Base-by-base conservation (phyloP, 2,888 invertebrate species). In the Cryptosula pallasiana region DNA sequence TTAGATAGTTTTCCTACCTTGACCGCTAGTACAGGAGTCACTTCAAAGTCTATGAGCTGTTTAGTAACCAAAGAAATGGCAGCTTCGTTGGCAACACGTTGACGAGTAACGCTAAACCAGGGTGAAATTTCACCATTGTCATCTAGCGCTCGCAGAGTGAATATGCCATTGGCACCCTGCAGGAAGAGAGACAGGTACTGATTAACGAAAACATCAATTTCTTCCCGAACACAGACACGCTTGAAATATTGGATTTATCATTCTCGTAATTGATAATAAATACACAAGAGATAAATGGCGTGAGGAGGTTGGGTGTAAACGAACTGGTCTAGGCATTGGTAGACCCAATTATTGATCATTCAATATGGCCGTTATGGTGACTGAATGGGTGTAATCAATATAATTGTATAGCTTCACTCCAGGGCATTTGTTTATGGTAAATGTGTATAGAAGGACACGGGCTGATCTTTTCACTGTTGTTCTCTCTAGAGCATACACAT, bases 391-490 rank as follows among this genome's bases (percentile, higher is more conserved):
- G 45, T 45, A 45, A 45, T 13, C 45, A 20, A 45, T 45, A 5
- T 45, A 45, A 45, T 32, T 25, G 32, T 63, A 27, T 63, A 13
- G 27, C 25, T 29, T 25, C 2, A 27, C 32, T 32, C 63, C 63
- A 63, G 63, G 63, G 63, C 32, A 63, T 32, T 63, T 63, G 63
- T 63, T 63, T 63, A 45, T 45, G 20, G 45, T 20, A 20, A 5
- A 45, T 20, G 45, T 13, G 45, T 45, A 45, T 5, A 5, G 5
- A 45, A 45, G 20, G 20, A 20, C 5, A 20, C 45, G 20, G 45
- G 45, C 45, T 45, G 5, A 20, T 45, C 20, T 45, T 20, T 20
- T 13, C 45, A 45, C 5, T 45, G 9, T 5, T 45, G 9, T 13
- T 20, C 45, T 20, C 45, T 45, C 20, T 5, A 45, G 45, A 20